Evolutionary conservation across 2,888 invertebrate species (phyloP), one percentile per base, ranked within the genome.

Genomic region (Teleiodes luculella): DNA sequence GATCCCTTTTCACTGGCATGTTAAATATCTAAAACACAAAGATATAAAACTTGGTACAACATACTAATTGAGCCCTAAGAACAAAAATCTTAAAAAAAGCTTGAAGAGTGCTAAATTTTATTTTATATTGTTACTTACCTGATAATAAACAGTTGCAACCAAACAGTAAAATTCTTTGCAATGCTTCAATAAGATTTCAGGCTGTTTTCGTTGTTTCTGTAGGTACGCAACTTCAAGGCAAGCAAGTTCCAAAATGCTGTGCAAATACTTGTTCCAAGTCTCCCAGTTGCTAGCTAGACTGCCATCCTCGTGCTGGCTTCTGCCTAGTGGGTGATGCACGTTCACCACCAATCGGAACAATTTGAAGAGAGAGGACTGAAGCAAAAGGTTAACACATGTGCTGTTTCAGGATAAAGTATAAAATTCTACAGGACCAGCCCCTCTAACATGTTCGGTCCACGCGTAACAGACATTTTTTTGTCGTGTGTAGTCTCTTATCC

Each of bases 311-410:
- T 60, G 62, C 36, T 71, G 68, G 8, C 62, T 59, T 54, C 71
- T 73, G 4, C 86, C 86, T 55, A 66, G 58, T 1, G 89, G 88
- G 57, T 90, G 86, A 59, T 90, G 90, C 30, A 90, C 64, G n/a
- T 57, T 52, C 31, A 89, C 69, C 46, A 73, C 66, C n/a, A 73
- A 63, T 56, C 78, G 66, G 18, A 90, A 62, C 30, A 86, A 62
- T 60, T 78, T 79, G 55, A 87, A 90, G 10, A 89, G 59, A 39
- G 74, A 66, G 35, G 66, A 63, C 90, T 90, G 72, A 14, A 18
- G 24, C 20, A 43, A 11, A 8, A 28, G 24, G n/a, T n/a, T n/a
- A 18, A 6, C 16, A 20, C 8, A 7, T 16, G 2, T n/a, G 13
- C 13, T 36, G 11, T n/a, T 36, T 36, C 24, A 24, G n/a, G n/a